Evolutionary conservation across 2,888 invertebrate species (phyloP).

Genomic region (Patella depressa): DNA sequence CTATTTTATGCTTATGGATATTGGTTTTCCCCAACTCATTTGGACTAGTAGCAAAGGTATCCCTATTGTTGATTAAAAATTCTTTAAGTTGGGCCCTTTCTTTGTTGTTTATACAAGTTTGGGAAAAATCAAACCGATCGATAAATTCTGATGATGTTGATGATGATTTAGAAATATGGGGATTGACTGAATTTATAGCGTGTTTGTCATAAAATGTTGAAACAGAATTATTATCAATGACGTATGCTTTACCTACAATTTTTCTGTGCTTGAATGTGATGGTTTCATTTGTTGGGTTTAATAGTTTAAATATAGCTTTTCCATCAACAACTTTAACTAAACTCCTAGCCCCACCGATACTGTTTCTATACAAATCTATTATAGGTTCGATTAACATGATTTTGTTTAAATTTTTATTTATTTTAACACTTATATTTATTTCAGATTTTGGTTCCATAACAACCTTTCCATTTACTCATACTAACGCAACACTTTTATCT

Average conservation of each 20-base stretch:
- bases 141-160: neutral
- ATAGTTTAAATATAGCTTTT: slow-evolving; percentile 16
- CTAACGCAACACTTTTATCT: too few relatives aligned
- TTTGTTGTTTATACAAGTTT: slow-evolving; percentile 7
- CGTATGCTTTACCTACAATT: slow-evolving; percentile 30
- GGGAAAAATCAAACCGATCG: slow-evolving; percentile 19
- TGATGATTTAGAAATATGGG: neutral
- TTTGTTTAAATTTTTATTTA: neutral
- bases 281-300: slow-evolving; percentile 31
- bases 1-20: slow-evolving; percentile 35
- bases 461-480: too few relatives aligned
- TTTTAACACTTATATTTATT: neutral
- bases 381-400: neutral
- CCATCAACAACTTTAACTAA: neutral
- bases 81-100: slow-evolving; percentile 4
- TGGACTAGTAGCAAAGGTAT: slow-evolving; percentile 27
- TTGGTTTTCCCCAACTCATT: slow-evolving; percentile 33
- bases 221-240: neutral
- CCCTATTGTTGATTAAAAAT: slow-evolving; percentile 10
- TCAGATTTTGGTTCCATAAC: slow-evolving; percentile 13
- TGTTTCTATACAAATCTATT: neutral
- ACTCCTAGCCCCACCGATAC: slow-evolving; percentile 11
- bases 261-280: slow-evolving; percentile 27
- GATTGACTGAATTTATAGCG: neutral
- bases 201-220: neutral